Percentiles rank a stretch among this genome's conserved stretches.
phyloP scores from a whole-genome alignment of 2,113 vertebrate genomes.

The Rhizomys pruinosus region DNA sequence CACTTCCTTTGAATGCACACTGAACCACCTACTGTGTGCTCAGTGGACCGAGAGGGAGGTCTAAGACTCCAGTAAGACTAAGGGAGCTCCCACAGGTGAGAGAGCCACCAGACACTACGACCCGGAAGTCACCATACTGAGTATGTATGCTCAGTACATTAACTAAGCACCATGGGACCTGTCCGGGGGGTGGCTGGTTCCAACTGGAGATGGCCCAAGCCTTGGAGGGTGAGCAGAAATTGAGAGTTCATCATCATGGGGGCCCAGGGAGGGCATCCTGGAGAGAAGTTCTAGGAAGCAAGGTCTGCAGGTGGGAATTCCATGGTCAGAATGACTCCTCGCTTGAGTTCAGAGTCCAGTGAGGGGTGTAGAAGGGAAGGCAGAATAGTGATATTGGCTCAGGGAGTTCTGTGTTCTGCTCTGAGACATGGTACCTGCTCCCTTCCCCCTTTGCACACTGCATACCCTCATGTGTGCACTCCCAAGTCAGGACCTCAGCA shows the following conservation, averaged over 20 bases:
- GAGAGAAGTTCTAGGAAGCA: background rate
- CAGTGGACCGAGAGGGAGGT: background rate
- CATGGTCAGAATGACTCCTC: background rate
- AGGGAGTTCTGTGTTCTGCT: background rate
- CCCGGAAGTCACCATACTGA: background rate
- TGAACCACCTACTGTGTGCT: background rate
- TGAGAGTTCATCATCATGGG: fast-evolving
- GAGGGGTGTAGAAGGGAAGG: background rate
- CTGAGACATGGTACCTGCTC: background rate
- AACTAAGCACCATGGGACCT: background rate
- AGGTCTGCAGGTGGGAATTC: background rate
- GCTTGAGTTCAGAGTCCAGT: background rate
- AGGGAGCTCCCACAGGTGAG: background rate
- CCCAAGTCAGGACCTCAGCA: background rate
- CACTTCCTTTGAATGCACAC: background rate
- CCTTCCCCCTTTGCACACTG: background rate
- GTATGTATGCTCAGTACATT: background rate
- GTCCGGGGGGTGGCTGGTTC: background rate
- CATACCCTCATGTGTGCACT: background rate
- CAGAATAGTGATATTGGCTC: background rate
- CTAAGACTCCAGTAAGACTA: background rate
- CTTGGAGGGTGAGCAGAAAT: background rate
- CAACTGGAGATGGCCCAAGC: background rate
- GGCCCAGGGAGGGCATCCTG: background rate
- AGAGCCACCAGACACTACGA: background rate